Evolutionary conservation across 2,113 vertebrate genomes (phyloP).

Genomic region (Megatriorchis doriae): DNA sequence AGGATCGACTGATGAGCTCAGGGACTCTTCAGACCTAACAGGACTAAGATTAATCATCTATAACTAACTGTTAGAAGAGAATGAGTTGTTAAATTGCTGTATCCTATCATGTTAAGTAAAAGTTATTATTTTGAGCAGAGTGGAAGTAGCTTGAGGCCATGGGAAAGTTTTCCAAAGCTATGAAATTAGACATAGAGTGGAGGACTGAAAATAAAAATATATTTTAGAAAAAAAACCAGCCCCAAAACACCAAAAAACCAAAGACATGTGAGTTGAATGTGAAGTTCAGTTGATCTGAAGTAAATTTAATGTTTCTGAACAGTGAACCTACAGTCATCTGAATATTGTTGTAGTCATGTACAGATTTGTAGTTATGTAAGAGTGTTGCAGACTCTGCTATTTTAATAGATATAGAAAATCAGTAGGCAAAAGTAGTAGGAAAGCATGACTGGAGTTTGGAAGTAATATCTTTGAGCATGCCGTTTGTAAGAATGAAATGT

Average conservation of each 20-base stretch:
- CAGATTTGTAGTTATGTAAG: neutral
- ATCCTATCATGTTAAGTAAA: neutral
- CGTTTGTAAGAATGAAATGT: neutral
- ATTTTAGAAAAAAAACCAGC: no score
- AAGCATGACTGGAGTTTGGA: neutral
- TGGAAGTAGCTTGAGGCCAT: neutral
- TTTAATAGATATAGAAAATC: neutral
- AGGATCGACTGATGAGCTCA: neutral
- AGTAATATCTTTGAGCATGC: neutral
- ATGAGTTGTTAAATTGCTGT: constrained; percentile 33
- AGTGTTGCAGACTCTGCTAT: neutral
- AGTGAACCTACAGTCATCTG: neutral
- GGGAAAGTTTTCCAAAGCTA: neutral
- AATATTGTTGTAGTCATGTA: neutral
- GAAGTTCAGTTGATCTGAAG: neutral
- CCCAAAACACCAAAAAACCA: no score
- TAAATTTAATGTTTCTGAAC: neutral
- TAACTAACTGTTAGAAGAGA: neutral
- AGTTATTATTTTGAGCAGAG: constrained; percentile 1
- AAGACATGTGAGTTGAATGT: neutral
- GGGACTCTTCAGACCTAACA: neutral
- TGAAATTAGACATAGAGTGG: neutral
- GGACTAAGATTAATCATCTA: constrained; percentile 5
- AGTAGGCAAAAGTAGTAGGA: neutral
- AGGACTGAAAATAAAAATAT: neutral